Base-by-base conservation (phyloP, 1,140 invertebrate genomes). In the Ganaspis sp. region DNA sequence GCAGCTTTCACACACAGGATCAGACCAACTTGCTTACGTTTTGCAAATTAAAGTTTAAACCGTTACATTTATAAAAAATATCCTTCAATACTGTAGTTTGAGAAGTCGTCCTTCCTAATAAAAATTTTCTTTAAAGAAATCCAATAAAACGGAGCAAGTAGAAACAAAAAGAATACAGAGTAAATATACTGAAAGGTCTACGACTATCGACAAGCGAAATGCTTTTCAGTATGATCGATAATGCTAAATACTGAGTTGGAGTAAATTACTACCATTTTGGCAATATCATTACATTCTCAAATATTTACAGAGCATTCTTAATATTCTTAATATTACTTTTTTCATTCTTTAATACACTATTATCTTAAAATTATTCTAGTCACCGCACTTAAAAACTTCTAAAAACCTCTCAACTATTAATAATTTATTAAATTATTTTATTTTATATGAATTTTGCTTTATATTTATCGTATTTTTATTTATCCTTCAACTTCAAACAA, bases 81-180 rank as follows among this genome's bases (percentile, higher is more conserved):
- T 26, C 21, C 12, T 29, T 26, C 5, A 80, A 83, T 78, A 83
- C 81, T 83, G 79, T 12, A 77, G 73, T 72, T 38, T 69, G 75
- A 76, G 42, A 80, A 38, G 58, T 29, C 23, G 15, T 34, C 29
- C 23, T 64, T 64, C 58, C 45, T 49, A 49, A 49, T n/a, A 64
- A 64, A n/a, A 64, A 21, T 26, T 26, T 26, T 8, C 4, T 26
- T 26, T 11, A 19, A 19, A 12, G 3, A 23, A 29, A 26, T 26
- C 4, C 15, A 12, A 29, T n/a, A 29, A 64, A 64, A 29, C 54
- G 54, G 26, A 29, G 11, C 11, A n/a, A 64, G 21, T 58, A 29
- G 6, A 15, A 34, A 29, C 23, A n/a, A 64, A 64, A 64, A 0
- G 15, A 64, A 64, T 26, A 26, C 23, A 29, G 58, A 29, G 58